Base-by-base conservation (phyloP, 2,888 invertebrate species). In the Dermolepida albohirtum region DNA sequence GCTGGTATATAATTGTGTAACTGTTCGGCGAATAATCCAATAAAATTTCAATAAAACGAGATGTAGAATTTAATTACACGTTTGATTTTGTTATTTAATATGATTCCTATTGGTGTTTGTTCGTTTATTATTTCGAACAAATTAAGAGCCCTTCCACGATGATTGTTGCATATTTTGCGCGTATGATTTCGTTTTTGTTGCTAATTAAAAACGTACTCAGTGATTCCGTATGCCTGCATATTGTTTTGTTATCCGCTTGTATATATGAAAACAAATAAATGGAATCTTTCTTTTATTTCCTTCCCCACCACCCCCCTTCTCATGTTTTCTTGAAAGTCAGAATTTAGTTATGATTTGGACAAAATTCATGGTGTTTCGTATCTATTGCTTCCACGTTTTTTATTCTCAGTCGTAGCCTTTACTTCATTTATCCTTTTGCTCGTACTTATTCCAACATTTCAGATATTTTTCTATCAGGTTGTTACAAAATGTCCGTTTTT, bases 61-160 rank as follows among this genome's bases (percentile, higher is more conserved):
- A 73, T 73, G 74, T 73, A 73, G 78, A 77, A 78, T 78, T 78
- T 74, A 78, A 79, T 78, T 78, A 78, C 72, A 67, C 73, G 73
- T 74, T 73, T 75, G 74, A 77, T 78, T 78, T 78, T 77, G 74
- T 77, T 74, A 75, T 76, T 77, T 74, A 75, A 76, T 74, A 74
- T 74, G 71, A 71, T 71, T 72, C 5, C n/a, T 12, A 29, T 59
- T 44, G 11, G 17, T 5, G 27, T 59, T 12, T n/a, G 14, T 59
- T 59, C 59, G 29, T 29, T 44, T 59, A 44, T 59, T 22, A 14
- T 59, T 59, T 12, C 12, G 22, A n/a, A 7, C 44, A 59, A 34
- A 44, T 59, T 59, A 59, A 59, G 44, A 44, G 16, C 5, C 12
- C 29, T 57, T 55, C 17, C 27, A 12, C 2, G 7, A 12, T 55